Percentiles rank a stretch among this genome's conserved stretches.
Conservation (phyloP, 2,797 vertebrate genomes). For the Tenualosa thibaudeaui region DNA sequence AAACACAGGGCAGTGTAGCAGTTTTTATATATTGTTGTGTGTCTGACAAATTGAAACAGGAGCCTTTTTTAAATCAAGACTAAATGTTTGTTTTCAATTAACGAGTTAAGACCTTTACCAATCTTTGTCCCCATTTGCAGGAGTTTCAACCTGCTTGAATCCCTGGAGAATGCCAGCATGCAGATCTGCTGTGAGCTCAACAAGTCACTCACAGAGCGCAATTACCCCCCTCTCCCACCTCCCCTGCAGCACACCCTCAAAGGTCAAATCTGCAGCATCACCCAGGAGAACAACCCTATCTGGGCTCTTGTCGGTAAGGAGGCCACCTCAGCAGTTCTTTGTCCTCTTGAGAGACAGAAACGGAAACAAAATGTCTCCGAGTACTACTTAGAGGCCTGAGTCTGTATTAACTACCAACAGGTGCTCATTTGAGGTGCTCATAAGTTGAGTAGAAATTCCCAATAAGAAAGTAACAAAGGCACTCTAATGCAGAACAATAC, state of each 20-base stretch:
- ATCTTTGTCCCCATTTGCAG: conserved; percentile 53
- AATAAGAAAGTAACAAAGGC: too few relatives aligned
- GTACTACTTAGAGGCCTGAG: not conserved
- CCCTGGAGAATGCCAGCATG: conserved; percentile 76
- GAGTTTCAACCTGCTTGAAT: conserved; percentile 81
- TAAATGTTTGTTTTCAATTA: not conserved
- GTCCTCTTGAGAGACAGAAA: not conserved
- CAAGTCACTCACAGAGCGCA: conserved; percentile 81
- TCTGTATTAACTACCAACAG: not conserved
- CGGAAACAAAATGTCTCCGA: too few relatives aligned
- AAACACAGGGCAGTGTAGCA: too few relatives aligned
- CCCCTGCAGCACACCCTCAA: conserved; percentile 79
- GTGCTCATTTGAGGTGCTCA: too few relatives aligned
- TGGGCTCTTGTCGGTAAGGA: conserved; percentile 86
- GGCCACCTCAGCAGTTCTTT: not conserved
- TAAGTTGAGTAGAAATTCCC: too few relatives aligned
- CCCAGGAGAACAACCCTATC: conserved; percentile 83
- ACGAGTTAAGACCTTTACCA: too few relatives aligned
- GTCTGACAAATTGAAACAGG: too few relatives aligned
- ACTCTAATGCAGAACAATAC: too few relatives aligned
- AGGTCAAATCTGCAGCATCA: conserved; percentile 84
- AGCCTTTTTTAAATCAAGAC: not conserved
- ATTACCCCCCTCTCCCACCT: conserved; percentile 71
- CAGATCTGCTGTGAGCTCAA: conserved; percentile 87
- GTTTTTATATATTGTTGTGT: too few relatives aligned